phyloP scores from a whole-genome alignment of 2,113 vertebrate genomes.

The Ceratotherium simum region DNA sequence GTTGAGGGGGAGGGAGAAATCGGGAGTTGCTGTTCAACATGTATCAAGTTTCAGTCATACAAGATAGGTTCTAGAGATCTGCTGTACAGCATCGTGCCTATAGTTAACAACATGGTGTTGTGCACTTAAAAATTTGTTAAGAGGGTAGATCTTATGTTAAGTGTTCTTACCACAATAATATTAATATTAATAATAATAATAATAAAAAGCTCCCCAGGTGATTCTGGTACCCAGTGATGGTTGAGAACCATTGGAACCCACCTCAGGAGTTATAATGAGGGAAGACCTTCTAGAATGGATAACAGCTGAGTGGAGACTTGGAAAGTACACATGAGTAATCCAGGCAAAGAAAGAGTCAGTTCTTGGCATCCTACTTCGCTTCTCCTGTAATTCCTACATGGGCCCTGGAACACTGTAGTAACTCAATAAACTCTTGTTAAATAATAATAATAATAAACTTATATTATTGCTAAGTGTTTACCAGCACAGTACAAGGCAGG shows the following conservation, averaged over 20 bases:
- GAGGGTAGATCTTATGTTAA: not conserved
- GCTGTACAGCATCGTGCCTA: not conserved
- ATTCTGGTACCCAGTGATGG: not conserved
- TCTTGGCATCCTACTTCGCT: not conserved
- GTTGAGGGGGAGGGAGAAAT: too few relatives aligned
- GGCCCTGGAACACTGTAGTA: too few relatives aligned
- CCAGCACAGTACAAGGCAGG: not conserved
- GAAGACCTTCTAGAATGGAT: not conserved
- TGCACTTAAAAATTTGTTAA: not conserved
- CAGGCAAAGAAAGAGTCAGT: not conserved
- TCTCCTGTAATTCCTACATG: not conserved
- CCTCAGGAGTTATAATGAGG: not conserved
- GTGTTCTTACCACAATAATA: not conserved
- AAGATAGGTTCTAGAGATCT: not conserved
- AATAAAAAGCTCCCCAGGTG: not conserved
- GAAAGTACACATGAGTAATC: not conserved
- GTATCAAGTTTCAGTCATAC: not conserved
- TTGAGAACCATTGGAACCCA: not conserved
- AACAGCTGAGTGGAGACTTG: not conserved
- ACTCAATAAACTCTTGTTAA: not conserved
- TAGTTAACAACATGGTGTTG: too few relatives aligned
- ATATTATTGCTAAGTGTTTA: not conserved
- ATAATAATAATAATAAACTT: not conserved
- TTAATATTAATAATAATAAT: rapidly evolving
- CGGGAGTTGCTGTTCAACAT: rapidly evolving